Evolutionary conservation across 92 coral and sea anemone genomes (phyloP).

Genomic region (Phymanthus crucifer): DNA sequence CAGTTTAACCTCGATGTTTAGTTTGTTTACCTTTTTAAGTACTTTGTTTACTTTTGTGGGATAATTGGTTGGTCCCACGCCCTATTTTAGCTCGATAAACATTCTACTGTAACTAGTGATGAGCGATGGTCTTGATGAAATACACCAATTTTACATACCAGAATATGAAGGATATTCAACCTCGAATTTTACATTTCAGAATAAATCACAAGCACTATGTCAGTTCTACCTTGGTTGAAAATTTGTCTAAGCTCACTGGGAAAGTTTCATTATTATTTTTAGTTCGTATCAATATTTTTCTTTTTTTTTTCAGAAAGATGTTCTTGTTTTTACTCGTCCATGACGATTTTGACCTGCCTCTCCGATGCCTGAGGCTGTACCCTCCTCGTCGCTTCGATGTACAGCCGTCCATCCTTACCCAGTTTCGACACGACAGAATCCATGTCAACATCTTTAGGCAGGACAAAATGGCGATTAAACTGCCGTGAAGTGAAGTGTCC

Average conservation of each 20-base stretch:
- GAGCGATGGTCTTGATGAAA: slow-evolving; percentile 10
- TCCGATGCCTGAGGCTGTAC: slow-evolving; percentile 63
- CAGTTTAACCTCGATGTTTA: neutral
- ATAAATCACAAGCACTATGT: neutral
- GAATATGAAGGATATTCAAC: neutral
- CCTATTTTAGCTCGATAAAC: neutral
- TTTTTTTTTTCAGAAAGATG: neutral
- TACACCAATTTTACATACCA: neutral
- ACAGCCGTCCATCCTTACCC: slow-evolving; percentile 77
- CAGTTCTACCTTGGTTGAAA: neutral
- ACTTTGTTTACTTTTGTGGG: neutral
- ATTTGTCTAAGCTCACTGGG: neutral
- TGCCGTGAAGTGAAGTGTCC: slow-evolving; percentile 84
- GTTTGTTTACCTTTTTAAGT: neutral
- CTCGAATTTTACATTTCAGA: neutral
- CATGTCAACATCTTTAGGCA: slow-evolving; percentile 87
- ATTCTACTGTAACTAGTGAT: neutral
- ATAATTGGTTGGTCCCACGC: neutral
- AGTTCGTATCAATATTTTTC: neutral
- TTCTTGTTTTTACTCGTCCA: slow-evolving; percentile 36
- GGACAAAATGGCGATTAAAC: slow-evolving; percentile 82
- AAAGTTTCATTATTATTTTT: neutral
- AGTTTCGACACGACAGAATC: slow-evolving; percentile 71
- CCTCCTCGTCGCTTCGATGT: slow-evolving; percentile 71
- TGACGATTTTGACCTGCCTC: slow-evolving; percentile 59